Evolutionary conservation across 1,140 invertebrate genomes (phyloP), one percentile per base, ranked within the genome.

Genomic region (Diorhabda carinulata): DNA sequence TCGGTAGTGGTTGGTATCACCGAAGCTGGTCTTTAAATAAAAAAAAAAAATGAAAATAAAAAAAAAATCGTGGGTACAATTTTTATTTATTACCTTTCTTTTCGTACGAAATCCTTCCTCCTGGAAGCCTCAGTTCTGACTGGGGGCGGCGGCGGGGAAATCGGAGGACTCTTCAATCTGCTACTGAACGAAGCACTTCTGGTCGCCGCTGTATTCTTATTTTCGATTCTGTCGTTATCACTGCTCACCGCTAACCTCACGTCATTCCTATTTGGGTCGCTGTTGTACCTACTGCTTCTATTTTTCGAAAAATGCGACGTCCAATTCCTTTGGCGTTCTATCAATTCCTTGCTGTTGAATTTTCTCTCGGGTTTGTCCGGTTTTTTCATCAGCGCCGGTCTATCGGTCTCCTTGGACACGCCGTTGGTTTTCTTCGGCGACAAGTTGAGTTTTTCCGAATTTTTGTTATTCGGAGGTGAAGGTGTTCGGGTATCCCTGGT

Each of bases 261-360:
- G 69, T 81, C 79, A 47, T 57, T 72, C 68, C 77, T 81, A 78
- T 87, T 88, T 2, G 87, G 86, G 80, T 90, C 88, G 75, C 84
- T 90, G 79, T 86, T 86, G 67, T 84, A 88, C 45, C 87, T 83
- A 66, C 83, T 84, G 3, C 86, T 84, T 71, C 89, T 84, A 9
- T 88, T 86, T 81, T 92, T 93, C 41, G 90, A 90, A 78, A 95
- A 95, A 81, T 95, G 93, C 59, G 91, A 91, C 3, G 92, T 94
- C 93, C 93, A 95, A 81, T 95, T 95, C 76, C 90, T 89, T 74
- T 94, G 92, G 75, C 94, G 94, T 79, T 95, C 92, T 57, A 95
- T 94, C 8, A 95, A 81, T 79, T 95, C 92, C 65, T 92, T 89
- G 5, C 88, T 90, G 75, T 93, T 94, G 69, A 94, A 88, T 74